Base-by-base conservation (phyloP, 2,113 vertebrate genomes). In the Prunella fulvescens region DNA sequence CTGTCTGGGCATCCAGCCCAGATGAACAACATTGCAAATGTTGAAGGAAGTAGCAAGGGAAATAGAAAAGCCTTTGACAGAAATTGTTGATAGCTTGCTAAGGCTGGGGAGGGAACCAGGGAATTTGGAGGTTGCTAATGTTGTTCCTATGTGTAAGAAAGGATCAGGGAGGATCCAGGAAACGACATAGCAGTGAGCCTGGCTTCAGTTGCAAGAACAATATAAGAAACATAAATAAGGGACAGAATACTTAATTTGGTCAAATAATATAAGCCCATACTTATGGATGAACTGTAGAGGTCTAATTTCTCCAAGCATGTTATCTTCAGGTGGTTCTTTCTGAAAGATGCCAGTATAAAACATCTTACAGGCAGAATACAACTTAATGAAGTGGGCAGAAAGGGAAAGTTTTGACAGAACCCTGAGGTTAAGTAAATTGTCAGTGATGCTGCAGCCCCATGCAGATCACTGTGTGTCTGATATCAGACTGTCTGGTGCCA, bases 11-110 rank as follows among this genome's bases (percentile, higher is more conserved):
- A 96, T 64, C 62, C 96, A 79, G 97, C 98, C 98, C 98, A 97
- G 97, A 96, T 97, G 97, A 97, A 97, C 95, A 97, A 98, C 97
- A 98, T 97, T 88, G 91, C 97, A 97, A 96, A 95, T 96, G 97
- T 70, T 96, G 96, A 97, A 98, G 95, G 97, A 98, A 98, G 96
- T 94, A 97, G 94, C 96, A 97, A 97, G 97, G 95, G 96, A 97
- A 98, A 97, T 97, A 97, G 92, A 96, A 97, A 97, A 97, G 94
- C 92, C 97, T 98, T 98, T 98, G 97, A 98, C 97, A 98, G 96
- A 97, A 97, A 97, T 97, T 97, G 95, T 97, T 97, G 97, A 98
- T 98, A 97, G 97, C 95, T 98, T 97, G 96, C 97, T 96, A 95
- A 95, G 92, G 77, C 79, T 88, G 39, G 64, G 91, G 95, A 98